These are phyloP conservation scores for Paramormyrops kingsleyae DNA, from an alignment of 2,113 vertebrate genomes.

Conservation along the genomic window DNA sequence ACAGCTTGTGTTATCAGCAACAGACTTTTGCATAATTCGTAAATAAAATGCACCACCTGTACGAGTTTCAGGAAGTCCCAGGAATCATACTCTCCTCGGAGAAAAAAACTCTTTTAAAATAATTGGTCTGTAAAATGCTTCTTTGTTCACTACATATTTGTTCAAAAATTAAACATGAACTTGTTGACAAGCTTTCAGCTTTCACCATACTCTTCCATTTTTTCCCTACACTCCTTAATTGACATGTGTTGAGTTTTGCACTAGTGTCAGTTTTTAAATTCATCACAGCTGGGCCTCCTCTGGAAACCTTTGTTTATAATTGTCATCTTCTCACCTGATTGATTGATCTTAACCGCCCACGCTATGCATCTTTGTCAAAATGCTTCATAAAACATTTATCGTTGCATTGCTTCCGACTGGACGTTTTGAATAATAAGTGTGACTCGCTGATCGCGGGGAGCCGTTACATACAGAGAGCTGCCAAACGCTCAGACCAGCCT, in stretches of 20 bases:
- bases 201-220: background rate
- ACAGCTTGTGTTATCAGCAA: background rate
- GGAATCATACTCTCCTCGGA: background rate
- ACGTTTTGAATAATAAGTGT: background rate
- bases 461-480: background rate
- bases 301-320: background rate
- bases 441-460: background rate
- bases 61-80: background rate
- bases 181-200: background rate
- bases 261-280: background rate
- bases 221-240: background rate
- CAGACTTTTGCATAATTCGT: background rate
- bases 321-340: background rate
- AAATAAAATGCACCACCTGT: background rate
- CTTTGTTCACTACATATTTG: background rate
- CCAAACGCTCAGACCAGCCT: background rate
- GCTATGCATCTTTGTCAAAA: background rate
- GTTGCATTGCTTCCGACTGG: background rate
- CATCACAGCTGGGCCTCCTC: background rate
- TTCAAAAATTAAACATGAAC: background rate
- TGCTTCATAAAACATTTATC: constrained; percentile 1
- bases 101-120: background rate
- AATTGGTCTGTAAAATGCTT: background rate
- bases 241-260: background rate
- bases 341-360: background rate